Percentiles rank a stretch among this genome's conserved stretches.
Conservation (phyloP, 2,888 invertebrate genomes). For the Subacronicta megacephala region DNA sequence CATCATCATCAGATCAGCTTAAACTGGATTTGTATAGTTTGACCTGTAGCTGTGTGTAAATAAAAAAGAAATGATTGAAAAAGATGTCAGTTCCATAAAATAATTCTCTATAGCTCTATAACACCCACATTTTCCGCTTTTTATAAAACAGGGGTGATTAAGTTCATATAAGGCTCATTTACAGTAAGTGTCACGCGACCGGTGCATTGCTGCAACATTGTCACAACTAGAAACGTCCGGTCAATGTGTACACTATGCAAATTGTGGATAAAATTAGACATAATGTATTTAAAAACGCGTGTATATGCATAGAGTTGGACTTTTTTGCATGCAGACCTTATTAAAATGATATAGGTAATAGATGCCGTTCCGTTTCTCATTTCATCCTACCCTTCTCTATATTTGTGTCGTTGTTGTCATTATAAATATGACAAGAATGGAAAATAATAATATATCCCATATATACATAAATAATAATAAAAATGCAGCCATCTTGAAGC, state of each 20-base stretch:
- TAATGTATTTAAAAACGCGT: constrained; percentile 18
- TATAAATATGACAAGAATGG: not conserved
- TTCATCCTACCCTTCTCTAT: no score
- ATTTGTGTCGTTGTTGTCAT: not conserved
- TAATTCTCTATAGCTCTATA: not conserved
- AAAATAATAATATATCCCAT: no score
- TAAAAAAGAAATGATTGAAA: no score
- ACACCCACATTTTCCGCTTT: constrained; percentile 4
- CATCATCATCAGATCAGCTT: no score
- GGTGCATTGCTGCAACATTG: constrained; percentile 25
- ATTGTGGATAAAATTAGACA: constrained; percentile 39
- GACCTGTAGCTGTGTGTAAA: no score
- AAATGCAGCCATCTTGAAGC: no score
- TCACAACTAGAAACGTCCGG: constrained; percentile 8
- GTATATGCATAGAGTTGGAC: constrained; percentile 3
- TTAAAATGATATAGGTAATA: constrained; percentile 1
- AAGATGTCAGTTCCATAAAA: constrained; percentile 3
- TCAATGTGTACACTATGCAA: constrained; percentile 35
- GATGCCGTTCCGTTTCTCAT: no score
- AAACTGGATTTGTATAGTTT: no score
- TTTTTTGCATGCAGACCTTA: constrained; percentile 18
- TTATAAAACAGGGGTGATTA: constrained; percentile 19
- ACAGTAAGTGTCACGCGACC: constrained; percentile 15
- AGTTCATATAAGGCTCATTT: constrained; percentile 15
- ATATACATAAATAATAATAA: no score